A percentile compares a stretch with the other conserved stretches of the same genome.
Conservation (phyloP, 2,113 vertebrate genomes). For the Eulemur macaco region DNA sequence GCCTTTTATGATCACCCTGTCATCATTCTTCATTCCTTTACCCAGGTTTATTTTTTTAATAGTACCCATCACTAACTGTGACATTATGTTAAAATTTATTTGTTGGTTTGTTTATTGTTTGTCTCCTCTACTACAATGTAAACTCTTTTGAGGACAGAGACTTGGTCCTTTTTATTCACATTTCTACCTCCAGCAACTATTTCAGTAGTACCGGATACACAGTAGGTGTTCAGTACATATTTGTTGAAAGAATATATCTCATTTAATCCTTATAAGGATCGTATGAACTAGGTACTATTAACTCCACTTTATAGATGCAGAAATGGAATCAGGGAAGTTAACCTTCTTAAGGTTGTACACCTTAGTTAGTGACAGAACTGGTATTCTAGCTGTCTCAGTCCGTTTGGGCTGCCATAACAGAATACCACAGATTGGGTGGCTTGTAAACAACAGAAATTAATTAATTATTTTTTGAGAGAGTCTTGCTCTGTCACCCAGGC, state of each 20-base stretch:
- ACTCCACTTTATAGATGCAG: background rate
- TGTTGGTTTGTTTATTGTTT: background rate
- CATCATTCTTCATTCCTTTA: background rate
- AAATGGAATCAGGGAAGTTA: constrained; percentile 21
- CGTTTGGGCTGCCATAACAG: background rate
- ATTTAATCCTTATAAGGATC: background rate
- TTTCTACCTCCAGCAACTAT: background rate
- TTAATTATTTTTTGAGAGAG: too few species aligned
- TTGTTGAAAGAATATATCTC: background rate
- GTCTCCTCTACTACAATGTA: background rate
- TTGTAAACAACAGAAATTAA: background rate
- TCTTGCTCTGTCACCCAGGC: too few species aligned
- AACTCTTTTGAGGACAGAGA: background rate
- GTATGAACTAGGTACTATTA: background rate
- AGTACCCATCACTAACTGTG: background rate
- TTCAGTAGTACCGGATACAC: background rate
- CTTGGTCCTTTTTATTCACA: background rate
- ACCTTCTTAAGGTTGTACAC: background rate
- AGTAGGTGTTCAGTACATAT: constrained; percentile 8
- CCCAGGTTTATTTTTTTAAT: background rate
- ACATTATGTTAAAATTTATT: background rate
- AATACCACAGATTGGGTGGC: background rate
- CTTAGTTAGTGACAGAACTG: background rate
- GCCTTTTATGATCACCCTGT: background rate
- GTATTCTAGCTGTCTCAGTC: background rate